These are phyloP conservation scores for Pheosia gnoma DNA, from an alignment of 2,888 invertebrate genomes.

Conservation along the genomic window DNA sequence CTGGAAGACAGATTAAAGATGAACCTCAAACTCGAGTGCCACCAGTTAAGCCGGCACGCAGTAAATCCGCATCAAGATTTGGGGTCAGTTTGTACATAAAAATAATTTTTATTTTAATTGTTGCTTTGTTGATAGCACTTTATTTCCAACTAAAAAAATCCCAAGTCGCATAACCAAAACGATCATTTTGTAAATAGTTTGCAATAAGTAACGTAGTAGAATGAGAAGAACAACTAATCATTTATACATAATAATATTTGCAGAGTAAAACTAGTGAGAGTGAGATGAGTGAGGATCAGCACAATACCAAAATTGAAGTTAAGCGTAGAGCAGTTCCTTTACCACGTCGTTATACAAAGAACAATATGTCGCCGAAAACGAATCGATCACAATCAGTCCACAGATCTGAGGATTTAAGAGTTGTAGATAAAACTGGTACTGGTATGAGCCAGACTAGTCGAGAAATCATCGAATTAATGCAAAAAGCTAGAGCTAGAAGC, in stretches of 20 bases:
- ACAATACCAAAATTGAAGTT: slow-evolving; percentile 47
- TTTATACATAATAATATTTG: slow-evolving; percentile 71
- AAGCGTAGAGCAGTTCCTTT: slow-evolving; percentile 73
- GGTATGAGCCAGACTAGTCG: slow-evolving; percentile 76
- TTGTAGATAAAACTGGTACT: slow-evolving; percentile 66
- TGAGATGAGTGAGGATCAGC: slow-evolving; percentile 83
- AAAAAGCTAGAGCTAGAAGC: slow-evolving; percentile 78
- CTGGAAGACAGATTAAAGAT: slow-evolving; percentile 50
- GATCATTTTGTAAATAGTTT: slow-evolving; percentile 54
- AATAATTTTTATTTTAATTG: slow-evolving; percentile 65
- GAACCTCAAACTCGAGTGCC: slow-evolving; percentile 66
- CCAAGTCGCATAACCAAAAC: slow-evolving; percentile 38
- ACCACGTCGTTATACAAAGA: slow-evolving; percentile 73
- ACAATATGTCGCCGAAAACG: slow-evolving; percentile 67
- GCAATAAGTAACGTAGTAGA: slow-evolving; percentile 46
- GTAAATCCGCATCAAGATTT: slow-evolving; percentile 79
- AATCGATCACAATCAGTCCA: slow-evolving; percentile 85
- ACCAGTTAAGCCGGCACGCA: slow-evolving; percentile 78
- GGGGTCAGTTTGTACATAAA: slow-evolving; percentile 79
- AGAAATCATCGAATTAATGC: slow-evolving; percentile 79
- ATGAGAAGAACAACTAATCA: slow-evolving; percentile 64
- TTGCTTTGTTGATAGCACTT: slow-evolving; percentile 74
- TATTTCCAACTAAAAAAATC: slow-evolving; percentile 65
- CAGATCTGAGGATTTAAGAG: slow-evolving; percentile 65
- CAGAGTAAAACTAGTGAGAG: slow-evolving; percentile 84